phyloP scores from a whole-genome alignment of 2,888 invertebrate genomes.

The Pogonocherus hispidulus region DNA sequence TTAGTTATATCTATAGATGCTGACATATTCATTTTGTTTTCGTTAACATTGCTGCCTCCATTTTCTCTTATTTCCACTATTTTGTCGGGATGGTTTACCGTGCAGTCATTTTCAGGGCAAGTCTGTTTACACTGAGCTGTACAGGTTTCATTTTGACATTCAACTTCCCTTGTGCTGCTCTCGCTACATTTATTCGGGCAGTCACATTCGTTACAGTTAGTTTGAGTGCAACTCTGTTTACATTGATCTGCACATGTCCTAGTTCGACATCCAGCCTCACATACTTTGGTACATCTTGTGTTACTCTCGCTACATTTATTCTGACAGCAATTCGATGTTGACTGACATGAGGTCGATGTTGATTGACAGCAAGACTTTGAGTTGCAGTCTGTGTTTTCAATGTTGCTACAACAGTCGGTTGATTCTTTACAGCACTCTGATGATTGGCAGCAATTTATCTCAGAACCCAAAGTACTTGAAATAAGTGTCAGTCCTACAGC shows the following conservation, averaged over 20 bases:
- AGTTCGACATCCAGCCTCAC: conserved; percentile 4
- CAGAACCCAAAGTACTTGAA: background rate
- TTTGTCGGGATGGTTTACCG: background rate
- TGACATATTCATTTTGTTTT: conserved; percentile 16
- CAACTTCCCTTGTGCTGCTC: too few relatives aligned
- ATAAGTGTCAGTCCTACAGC: background rate
- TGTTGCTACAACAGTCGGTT: background rate
- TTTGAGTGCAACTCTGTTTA: too few relatives aligned
- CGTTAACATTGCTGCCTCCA: conserved; percentile 12
- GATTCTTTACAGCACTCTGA: background rate
- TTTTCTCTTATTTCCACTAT: background rate
- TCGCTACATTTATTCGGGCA: background rate
- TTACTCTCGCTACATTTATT: conserved; percentile 1
- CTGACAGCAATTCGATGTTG: background rate
- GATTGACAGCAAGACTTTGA: background rate
- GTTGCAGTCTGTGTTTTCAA: background rate
- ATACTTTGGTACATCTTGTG: conserved; percentile 1
- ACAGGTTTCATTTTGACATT: too few relatives aligned
- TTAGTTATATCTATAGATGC: conserved; percentile 35
- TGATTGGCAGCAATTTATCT: background rate
- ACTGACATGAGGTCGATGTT: background rate
- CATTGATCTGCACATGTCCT: background rate
- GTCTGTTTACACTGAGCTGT: too few relatives aligned
- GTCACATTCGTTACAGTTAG: background rate
- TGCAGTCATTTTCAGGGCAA: too few relatives aligned